Base-by-base conservation (phyloP, 2,888 invertebrate species). In the Gastracanthus pulcherrimus region DNA sequence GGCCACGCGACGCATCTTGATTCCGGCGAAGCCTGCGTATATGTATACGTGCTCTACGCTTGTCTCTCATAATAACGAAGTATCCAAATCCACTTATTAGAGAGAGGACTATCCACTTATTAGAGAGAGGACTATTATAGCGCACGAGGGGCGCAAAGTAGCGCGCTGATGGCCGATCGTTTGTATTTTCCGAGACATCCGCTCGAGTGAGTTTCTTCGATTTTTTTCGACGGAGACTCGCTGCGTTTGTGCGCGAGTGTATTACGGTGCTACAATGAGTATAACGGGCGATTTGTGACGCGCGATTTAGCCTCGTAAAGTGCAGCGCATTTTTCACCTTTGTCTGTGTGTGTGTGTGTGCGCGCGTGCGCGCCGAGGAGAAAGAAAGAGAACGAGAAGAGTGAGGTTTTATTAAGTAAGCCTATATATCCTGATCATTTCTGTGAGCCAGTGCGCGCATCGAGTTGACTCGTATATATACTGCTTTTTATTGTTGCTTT, bases 71-170 rank as follows among this genome's bases (percentile, higher is more conserved):
- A 34, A 31, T 55, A 19, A 51, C 72, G 19, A 80, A 81, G 69
- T 71, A 69, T 48, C 55, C 36, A 45, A 80, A 80, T 80, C 80
- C 75, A 76, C 48, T 80, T 80, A 76, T 60, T 45, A 71, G 29
- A 41, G 26, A 26, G 11, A 4, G 58, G 26, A 9, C 7, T 58
- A 41, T 7, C 11, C 6, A 0, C 29, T 23, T 9, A 16, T 11
- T 45, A 71, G 29, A 41, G 26, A 26, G 11, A 4, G 58, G 26
- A 9, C 7, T 58, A 41, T 7, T 7, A n/a, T n/a, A n/a, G n/a
- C n/a, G n/a, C 6, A 0, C 29, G 38, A 6, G 26, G 55, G 36
- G 34, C 13, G n/a, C 19, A n/a, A 34, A 34, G 29, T 23, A 16
- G 9, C 16, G n/a, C 19, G 19, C 11, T 38, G 29, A 74, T 60